Evolutionary conservation across 2,113 vertebrate genomes (phyloP), one percentile per base, ranked within the genome.

Genomic region (Melanotaenia duboulayi): DNA sequence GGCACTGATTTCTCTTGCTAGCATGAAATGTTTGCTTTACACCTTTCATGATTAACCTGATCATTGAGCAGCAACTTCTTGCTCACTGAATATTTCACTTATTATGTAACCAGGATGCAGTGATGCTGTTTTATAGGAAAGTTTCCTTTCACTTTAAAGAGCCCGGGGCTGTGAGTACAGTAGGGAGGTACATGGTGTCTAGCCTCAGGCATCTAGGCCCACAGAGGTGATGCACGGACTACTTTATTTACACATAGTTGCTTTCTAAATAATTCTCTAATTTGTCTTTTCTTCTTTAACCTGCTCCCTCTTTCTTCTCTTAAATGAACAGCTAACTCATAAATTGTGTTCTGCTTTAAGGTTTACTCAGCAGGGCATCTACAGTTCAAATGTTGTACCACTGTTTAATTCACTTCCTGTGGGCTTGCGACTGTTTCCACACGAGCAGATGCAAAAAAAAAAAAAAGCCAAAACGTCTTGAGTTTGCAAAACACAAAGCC

Each of bases 81-180:
- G 17, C 28, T 64, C 42, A 32, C 24, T 48, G 60, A 48, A 11
- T 12, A 13, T 39, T 13, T 37, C 37, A 4, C 44, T 22, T 44
- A 50, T 51, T 13, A 39, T 39, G 17, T 4, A 50, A n/a, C 23
- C 13, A 23, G 40, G 46, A 69, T 35, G 7, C 52, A 67, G 28
- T 37, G 37, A 25, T 60, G 61, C 51, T 49, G 56, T 40, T 71
- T 68, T 23, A 48, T 11, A 46, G 58, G 52, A 56, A 64, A 37
- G 19, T 13, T 25, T 44, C 22, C 49, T 0, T 25, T 73, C 24
- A 22, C 44, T 32, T 14, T 4, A 37, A 62, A 19, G 13, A 60
- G 79, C 78, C 83, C 17, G 61, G 23, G 65, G 74, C 83, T 11
- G 50, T 55, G 49, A 62, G 60, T 75, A 35, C 66, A 71, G 67